These are phyloP conservation scores for Neosilurus hyrtlii DNA, from an alignment of 2,797 vertebrate genomes.

Conservation along the genomic window DNA sequence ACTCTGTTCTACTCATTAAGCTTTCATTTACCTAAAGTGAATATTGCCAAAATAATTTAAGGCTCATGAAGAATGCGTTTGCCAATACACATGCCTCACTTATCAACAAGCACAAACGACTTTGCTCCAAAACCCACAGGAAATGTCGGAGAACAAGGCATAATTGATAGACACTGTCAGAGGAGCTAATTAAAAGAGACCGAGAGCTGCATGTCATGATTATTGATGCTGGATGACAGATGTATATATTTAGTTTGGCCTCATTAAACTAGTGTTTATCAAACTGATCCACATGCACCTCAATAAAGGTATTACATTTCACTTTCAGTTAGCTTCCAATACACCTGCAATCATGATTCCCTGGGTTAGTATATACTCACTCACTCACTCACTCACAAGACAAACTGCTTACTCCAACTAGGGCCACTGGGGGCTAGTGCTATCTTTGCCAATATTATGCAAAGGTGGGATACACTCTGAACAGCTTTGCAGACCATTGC, in stretches of 20 bases:
- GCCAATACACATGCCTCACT: conserved; percentile 64
- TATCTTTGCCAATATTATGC: too few species aligned
- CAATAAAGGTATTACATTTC: background rate
- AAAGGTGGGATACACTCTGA: too few species aligned
- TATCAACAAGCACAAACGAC: conserved; percentile 60
- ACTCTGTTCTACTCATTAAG: conserved; percentile 64
- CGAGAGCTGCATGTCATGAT: conserved; percentile 56
- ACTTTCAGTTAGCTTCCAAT: background rate
- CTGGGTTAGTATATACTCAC: background rate
- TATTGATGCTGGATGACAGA: conserved; percentile 65
- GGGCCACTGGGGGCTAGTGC: too few species aligned
- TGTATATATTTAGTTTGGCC: conserved; percentile 39
- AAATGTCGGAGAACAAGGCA: conserved; percentile 50
- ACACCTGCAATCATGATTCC: background rate
- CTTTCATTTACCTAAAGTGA: conserved; percentile 65
- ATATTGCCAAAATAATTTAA: conserved; percentile 72
- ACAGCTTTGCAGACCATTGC: too few species aligned
- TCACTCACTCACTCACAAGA: too few species aligned
- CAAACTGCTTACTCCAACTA: too few species aligned
- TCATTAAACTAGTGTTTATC: conserved; percentile 18
- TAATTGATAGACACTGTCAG: conserved; percentile 61
- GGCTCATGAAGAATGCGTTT: conserved; percentile 62
- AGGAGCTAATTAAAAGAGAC: conserved; percentile 67
- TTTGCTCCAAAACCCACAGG: conserved; percentile 65
- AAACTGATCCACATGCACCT: background rate